Evolutionary conservation across 1,140 invertebrate genomes (phyloP).

Genomic region (Contarinia nasturtii): DNA sequence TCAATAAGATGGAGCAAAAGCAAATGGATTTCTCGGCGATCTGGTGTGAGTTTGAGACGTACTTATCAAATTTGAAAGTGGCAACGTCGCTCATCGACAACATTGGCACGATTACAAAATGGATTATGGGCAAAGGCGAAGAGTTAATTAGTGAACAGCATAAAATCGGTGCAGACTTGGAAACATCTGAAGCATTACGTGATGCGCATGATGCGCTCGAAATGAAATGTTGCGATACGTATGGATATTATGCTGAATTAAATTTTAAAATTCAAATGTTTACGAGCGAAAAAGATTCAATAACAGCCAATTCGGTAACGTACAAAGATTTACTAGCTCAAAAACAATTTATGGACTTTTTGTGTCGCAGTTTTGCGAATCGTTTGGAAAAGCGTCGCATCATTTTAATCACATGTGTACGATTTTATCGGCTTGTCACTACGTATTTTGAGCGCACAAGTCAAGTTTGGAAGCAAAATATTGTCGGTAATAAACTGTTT

Average conservation of each 20-base stretch:
- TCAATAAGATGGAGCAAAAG: slow-evolving; percentile 37
- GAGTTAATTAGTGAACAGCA: slow-evolving; percentile 44
- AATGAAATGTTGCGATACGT: slow-evolving; percentile 53
- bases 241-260: slow-evolving; percentile 54
- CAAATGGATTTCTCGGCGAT: slow-evolving; percentile 37
- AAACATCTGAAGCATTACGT: slow-evolving; percentile 46
- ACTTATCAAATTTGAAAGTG: slow-evolving; percentile 36
- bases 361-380: slow-evolving; percentile 55
- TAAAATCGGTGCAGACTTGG: slow-evolving; percentile 51
- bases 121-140: slow-evolving; percentile 57
- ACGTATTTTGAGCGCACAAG: slow-evolving; percentile 48
- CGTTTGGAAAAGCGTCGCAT: slow-evolving; percentile 54
- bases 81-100: slow-evolving; percentile 37
- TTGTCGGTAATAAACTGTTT: slow-evolving; percentile 33
- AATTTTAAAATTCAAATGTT: slow-evolving; percentile 43
- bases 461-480: slow-evolving; percentile 42
- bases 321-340: slow-evolving; percentile 39
- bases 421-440: slow-evolving; percentile 55
- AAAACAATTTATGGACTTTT: slow-evolving; percentile 60
- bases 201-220: slow-evolving; percentile 56
- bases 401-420: slow-evolving; percentile 51
- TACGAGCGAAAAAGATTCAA: slow-evolving; percentile 23
- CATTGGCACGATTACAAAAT: slow-evolving; percentile 47
- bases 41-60: slow-evolving; percentile 36
- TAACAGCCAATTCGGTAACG: slow-evolving; percentile 17